Base-by-base conservation (phyloP, 1,140 invertebrate species). In the Platorchestia sp. region DNA sequence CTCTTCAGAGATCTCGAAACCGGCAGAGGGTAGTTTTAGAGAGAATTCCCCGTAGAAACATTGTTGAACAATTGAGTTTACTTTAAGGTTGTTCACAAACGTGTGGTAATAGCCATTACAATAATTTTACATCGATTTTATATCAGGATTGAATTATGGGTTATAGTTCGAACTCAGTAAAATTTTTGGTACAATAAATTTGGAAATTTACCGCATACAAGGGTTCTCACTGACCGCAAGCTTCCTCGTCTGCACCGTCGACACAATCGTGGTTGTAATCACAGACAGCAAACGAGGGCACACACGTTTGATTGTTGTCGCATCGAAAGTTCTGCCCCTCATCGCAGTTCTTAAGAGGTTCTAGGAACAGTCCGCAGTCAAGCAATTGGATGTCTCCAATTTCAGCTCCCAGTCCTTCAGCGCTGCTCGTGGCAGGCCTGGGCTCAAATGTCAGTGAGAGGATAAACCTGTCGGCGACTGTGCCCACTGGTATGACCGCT, bases 211-310 rank as follows among this genome's bases (percentile, higher is more conserved):
- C 47, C 6, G 6, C 19, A 51, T 7, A 51, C 6, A 51, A 7
- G 47, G 19, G 47, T 19, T 51, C 47, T 51, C 47, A 95, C 96
- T 95, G 89, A 96, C 96, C 95, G 95, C 96, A 96, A 45, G 40
- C 45, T 6, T 86, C 86, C 45, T 96, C 96, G 59, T 96, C 96
- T 44, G 96, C 86, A 75, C 95, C 95, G 75, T 96, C 96, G 45
- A 95, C 95, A 95, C 96, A 96, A 47, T 96, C 96, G 43, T 95
- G 90, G 27, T 95, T 96, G 86, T 95, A 96, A 95, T 96, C 96
- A 95, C 96, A 96, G 41, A 87, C 45, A 51, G 95, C 96, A 40
- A 44, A 95, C 0, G n/a, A 42, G 41, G 96, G 96, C n/a, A 86
- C 95, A 45, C 96, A 96, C 27, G 86, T 95, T 40, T 42, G 89